Evolutionary conservation across 2,888 invertebrate species (phyloP).

Genomic region (Epinotia demarniana): DNA sequence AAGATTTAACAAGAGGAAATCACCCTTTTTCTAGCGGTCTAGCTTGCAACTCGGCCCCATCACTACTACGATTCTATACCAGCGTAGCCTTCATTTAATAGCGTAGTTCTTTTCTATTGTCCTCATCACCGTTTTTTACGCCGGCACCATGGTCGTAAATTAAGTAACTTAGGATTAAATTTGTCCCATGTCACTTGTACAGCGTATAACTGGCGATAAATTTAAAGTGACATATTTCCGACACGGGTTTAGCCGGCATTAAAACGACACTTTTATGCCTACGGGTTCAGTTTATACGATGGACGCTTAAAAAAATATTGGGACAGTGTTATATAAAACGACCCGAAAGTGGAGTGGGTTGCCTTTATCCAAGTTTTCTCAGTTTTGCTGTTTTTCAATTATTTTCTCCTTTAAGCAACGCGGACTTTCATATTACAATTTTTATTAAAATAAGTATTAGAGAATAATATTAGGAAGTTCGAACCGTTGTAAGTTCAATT

Average conservation of each 20-base stretch:
- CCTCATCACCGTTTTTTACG: background rate
- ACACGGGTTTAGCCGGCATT: conserved; percentile 12
- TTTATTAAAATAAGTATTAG: too few species aligned
- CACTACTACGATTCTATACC: too few species aligned
- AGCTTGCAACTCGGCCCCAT: too few species aligned
- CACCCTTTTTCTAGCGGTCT: too few species aligned
- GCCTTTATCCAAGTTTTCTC: too few species aligned
- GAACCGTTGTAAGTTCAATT: too few species aligned
- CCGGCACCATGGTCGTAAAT: conserved; percentile 1
- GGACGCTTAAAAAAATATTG: background rate
- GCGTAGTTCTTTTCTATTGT: background rate
- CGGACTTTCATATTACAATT: too few species aligned
- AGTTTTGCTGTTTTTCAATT: too few species aligned
- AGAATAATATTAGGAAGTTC: too few species aligned
- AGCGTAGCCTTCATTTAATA: too few species aligned
- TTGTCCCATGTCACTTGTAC: conserved; percentile 4
- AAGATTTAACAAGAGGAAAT: too few species aligned
- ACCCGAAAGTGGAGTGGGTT: background rate
- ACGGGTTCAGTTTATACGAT: conserved; percentile 2
- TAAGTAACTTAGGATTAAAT: conserved; percentile 13
- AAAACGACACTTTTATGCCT: conserved; percentile 26
- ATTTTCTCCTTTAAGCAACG: too few species aligned
- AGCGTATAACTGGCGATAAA: conserved; percentile 23
- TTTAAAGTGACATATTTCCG: conserved; percentile 7
- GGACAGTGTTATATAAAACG: background rate